Base-by-base conservation (phyloP, 2,113 vertebrate genomes). In the Galbula dea region DNA sequence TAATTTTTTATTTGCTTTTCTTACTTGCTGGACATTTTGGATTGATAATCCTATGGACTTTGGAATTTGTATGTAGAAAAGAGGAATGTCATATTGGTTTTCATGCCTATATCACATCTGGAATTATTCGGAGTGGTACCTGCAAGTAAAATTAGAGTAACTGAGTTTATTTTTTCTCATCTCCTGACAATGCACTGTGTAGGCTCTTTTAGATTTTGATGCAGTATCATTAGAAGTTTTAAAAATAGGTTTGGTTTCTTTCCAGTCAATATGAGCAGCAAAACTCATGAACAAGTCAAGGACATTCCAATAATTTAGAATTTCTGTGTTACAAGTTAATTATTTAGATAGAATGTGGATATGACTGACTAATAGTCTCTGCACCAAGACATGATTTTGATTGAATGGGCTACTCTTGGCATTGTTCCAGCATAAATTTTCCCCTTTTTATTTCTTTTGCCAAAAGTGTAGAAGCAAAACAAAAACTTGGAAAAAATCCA, bases 311-410 rank as follows among this genome's bases (percentile, higher is more conserved):
- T 61, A 87, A 91, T 78, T 81, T 63, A 73, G 57, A 67, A 83
- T 95, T 91, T 90, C 86, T 92, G 68, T 77, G 58, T 85, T 95
- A 94, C 51, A 75, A 87, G 63, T 94, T 93, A 95, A 96, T 95
- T 91, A 94, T 96, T 96, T 86, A 85, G 59, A 36, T 82, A 91
- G 86, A 90, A 96, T 66, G 73, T 86, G 76, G 37, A 49, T 88
- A 86, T 90, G 93, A 94, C 88, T 93, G 88, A 88, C 84, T 96
- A 96, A 95, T 94, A 90, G 57, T 54, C 76, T 76, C 32, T 91
- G 73, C 79, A 90, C 30, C 69, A 93, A 90, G 76, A 89, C 86
- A 83, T 77, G 22, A 83, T 93, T 97, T 97, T 96, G 94, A 95
- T 96, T 85, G 90, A 96, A 96, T 94, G 77, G 87, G 48, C 51